Evolutionary conservation across 2,888 invertebrate species (phyloP).

Genomic region (Tribolium freemani): DNA sequence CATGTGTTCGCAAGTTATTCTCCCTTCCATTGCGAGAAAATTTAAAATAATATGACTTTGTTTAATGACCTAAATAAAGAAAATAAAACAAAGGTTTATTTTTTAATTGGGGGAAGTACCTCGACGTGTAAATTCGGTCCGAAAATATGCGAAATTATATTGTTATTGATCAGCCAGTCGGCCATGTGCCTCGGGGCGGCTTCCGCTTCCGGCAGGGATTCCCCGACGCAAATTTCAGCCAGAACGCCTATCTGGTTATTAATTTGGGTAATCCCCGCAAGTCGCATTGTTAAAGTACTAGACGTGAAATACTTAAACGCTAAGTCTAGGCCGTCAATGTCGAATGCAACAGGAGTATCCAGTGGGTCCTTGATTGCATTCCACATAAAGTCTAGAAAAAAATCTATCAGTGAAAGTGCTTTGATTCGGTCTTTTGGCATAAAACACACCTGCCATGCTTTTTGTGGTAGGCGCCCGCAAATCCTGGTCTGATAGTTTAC

Average conservation of each 20-base stretch:
- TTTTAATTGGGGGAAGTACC: slow-evolving; percentile 66
- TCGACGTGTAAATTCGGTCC: slow-evolving; percentile 98
- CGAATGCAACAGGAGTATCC: slow-evolving; percentile 88
- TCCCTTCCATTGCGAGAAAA: slow-evolving; percentile 92
- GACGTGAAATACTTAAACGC: slow-evolving; percentile 98
- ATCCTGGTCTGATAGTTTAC: slow-evolving; percentile 92
- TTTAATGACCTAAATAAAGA: slow-evolving; percentile 82
- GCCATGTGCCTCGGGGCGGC: slow-evolving; percentile 87
- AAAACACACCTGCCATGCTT: slow-evolving; percentile 86
- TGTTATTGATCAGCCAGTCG: slow-evolving; percentile 89
- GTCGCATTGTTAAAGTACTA: slow-evolving; percentile 92
- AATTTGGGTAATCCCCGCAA: slow-evolving; percentile 94
- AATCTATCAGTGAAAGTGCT: slow-evolving; percentile 26
- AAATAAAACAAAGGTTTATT: neutral
- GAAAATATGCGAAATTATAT: slow-evolving; percentile 93
- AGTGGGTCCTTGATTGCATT: slow-evolving; percentile 93
- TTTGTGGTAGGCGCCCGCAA: slow-evolving; percentile 89
- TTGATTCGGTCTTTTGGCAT: neutral
- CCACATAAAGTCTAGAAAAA: slow-evolving; percentile 89
- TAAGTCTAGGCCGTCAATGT: slow-evolving; percentile 88
- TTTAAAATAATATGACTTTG: slow-evolving; percentile 94
- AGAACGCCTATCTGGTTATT: slow-evolving; percentile 94
- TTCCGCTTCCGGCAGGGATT: slow-evolving; percentile 88
- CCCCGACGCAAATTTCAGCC: slow-evolving; percentile 92
- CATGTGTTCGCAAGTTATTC: slow-evolving; percentile 91